Conservation (phyloP, 2,113 vertebrate genomes). For the Malurus elegans region DNA sequence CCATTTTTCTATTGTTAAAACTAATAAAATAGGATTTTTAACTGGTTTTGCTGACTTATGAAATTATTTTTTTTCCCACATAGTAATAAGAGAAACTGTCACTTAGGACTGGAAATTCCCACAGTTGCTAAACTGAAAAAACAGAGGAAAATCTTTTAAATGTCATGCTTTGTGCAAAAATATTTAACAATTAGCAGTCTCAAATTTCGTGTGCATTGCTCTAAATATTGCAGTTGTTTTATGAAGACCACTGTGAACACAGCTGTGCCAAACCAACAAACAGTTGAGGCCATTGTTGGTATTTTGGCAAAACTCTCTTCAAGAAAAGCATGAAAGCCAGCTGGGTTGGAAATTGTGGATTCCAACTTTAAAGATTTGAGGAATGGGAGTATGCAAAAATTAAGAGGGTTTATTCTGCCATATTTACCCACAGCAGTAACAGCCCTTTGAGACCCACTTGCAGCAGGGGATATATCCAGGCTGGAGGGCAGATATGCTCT, state of each 20-base stretch:
- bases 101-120: slow-evolving; percentile 24
- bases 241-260: slow-evolving; percentile 1
- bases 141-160: slow-evolving; percentile 16
- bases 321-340: slow-evolving; percentile 18
- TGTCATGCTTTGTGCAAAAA: slow-evolving; percentile 16
- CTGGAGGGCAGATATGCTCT: not conserved
- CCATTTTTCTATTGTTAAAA: not conserved
- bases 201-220: not conserved
- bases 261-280: slow-evolving; percentile 41
- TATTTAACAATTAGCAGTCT: slow-evolving; percentile 13
- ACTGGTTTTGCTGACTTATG: not conserved
- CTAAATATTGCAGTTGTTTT: slow-evolving; percentile 49
- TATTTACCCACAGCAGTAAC: not conserved
- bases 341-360: slow-evolving; percentile 4
- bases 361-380: not conserved
- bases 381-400: not conserved
- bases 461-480: not conserved
- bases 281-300: slow-evolving; percentile 20
- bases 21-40: not conserved
- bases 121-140: slow-evolving; percentile 18
- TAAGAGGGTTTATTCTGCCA: not conserved
- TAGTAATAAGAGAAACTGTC: not conserved
- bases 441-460: not conserved
- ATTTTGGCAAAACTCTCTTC: slow-evolving; percentile 33
- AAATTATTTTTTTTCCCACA: not conserved